Conservation (phyloP, 2,888 invertebrate species). For the Ectobius pallidus region DNA sequence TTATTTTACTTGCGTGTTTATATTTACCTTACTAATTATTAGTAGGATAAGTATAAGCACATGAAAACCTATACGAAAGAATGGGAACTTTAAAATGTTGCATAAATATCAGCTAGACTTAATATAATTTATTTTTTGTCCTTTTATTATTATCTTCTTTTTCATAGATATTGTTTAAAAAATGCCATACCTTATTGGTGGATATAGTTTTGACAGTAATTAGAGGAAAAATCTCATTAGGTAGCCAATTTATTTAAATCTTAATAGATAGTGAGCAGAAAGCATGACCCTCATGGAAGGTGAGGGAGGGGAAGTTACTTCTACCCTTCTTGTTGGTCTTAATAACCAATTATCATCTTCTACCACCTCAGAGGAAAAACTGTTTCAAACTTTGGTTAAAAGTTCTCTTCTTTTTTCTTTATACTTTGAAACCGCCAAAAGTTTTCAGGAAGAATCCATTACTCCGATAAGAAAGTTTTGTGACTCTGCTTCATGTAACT, state of each 20-base stretch:
- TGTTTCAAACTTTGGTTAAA: conserved; percentile 7
- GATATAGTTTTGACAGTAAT: no score
- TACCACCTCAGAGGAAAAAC: conserved; percentile 11
- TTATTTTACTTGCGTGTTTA: no score
- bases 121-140: no score
- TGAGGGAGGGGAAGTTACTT: neutral
- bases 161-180: no score
- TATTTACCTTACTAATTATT: no score
- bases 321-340: neutral
- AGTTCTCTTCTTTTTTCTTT: neutral
- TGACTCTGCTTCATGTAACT: neutral
- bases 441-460: neutral
- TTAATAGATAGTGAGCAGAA: neutral
- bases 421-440: neutral
- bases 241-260: neutral
- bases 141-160: no score
- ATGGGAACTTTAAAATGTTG: no score
- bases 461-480: conserved; percentile 19
- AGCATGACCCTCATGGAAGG: neutral
- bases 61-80: no score
- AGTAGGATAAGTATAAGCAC: no score
- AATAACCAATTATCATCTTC: conserved; percentile 11
- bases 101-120: no score
- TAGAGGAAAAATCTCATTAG: no score
- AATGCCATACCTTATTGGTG: no score